phyloP scores from a whole-genome alignment of 1,140 invertebrate species.

The Stegodyphus mimosarum region DNA sequence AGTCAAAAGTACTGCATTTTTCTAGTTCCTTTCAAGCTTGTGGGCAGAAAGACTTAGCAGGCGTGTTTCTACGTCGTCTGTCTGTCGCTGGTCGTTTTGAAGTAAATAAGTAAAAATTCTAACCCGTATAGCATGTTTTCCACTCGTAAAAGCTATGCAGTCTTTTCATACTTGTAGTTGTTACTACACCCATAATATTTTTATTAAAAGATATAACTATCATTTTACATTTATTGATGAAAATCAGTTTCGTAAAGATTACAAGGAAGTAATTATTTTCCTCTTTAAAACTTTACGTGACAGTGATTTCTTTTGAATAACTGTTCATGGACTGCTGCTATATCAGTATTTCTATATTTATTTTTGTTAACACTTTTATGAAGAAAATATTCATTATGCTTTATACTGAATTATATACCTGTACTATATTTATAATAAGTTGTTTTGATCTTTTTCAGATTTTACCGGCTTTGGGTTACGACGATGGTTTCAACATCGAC shows the following conservation, averaged over 20 bases:
- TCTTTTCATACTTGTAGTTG: constrained; percentile 54
- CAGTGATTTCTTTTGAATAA: not conserved
- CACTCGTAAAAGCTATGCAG: too few species aligned
- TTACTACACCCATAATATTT: constrained; percentile 61
- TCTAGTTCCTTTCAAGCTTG: too few species aligned
- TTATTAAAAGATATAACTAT: constrained; percentile 25
- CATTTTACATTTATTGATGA: constrained; percentile 56
- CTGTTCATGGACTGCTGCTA: not conserved
- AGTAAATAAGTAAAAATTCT: too few species aligned
- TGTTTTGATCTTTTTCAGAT: too few species aligned
- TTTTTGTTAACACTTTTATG: not conserved
- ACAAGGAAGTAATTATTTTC: constrained; percentile 23
- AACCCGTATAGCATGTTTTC: too few species aligned
- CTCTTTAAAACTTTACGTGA: not conserved
- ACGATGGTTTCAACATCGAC: too few species aligned
- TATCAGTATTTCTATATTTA: not conserved
- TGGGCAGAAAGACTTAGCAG: too few species aligned
- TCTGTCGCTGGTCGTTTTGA: too few species aligned
- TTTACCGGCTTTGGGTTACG: too few species aligned
- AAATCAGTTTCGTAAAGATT: constrained; percentile 48
- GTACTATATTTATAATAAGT: too few species aligned
- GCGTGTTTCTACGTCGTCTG: too few species aligned
- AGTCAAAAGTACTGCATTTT: too few species aligned
- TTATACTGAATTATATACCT: not conserved
- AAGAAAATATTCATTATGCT: not conserved